Conservation (phyloP, 2,113 vertebrate genomes). For the Anas platyrhynchos region DNA sequence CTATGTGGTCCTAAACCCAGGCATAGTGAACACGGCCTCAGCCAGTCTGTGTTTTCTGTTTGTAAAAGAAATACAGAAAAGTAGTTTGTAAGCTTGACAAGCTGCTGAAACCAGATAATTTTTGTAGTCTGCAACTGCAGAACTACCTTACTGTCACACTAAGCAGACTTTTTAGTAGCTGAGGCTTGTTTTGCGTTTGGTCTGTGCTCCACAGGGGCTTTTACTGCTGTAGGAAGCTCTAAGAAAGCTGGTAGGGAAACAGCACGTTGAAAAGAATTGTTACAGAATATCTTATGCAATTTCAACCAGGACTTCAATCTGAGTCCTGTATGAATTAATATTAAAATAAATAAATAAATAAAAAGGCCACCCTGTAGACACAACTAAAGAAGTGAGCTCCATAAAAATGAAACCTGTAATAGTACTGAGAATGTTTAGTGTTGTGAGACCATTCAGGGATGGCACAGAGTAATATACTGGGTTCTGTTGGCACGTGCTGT, state of each 20-base stretch:
- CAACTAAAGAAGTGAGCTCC: neutral
- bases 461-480: fast-evolving
- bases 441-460: neutral
- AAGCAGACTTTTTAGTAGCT: neutral
- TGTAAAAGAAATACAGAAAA: neutral
- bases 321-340: neutral
- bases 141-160: neutral
- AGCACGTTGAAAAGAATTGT: neutral
- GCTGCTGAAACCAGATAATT: neutral
- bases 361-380: neutral
- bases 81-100: neutral
- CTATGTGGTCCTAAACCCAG: neutral
- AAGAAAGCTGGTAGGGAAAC: neutral
- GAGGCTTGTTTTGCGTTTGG: neutral
- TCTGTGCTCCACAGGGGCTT: neutral
- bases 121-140: neutral
- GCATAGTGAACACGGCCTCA: neutral
- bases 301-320: neutral
- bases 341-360: too few relatives aligned
- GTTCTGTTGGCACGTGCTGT: neutral
- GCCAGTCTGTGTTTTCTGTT: neutral
- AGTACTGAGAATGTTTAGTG: fast-evolving
- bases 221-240: neutral
- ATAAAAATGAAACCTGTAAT: neutral
- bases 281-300: neutral